A percentile compares a stretch with the other conserved stretches of the same genome.
Evolutionary conservation across 2,888 invertebrate genomes (phyloP).

Genomic region (Xestoiulus laeticollis): DNA sequence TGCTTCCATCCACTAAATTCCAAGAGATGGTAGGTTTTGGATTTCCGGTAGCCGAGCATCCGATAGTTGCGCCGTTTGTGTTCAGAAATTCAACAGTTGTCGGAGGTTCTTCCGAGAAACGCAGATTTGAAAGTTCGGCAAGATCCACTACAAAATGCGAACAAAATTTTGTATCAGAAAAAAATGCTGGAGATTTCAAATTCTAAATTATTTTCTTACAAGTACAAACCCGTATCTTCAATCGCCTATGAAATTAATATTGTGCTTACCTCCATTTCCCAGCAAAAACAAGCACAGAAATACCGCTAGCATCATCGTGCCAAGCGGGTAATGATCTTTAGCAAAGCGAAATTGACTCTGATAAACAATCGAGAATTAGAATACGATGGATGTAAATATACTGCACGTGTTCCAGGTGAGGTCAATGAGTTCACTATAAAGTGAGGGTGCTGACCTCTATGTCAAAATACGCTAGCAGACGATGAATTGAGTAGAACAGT

Average conservation of each 20-base stretch:
- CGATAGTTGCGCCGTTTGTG: slow-evolving; percentile 44
- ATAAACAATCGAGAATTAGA: neutral
- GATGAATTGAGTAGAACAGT: neutral
- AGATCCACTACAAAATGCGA: neutral
- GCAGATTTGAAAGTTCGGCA: slow-evolving; percentile 4
- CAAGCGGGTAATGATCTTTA: neutral
- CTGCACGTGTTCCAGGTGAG: too few species aligned
- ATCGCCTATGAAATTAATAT: too few species aligned
- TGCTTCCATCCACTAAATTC: slow-evolving; percentile 50
- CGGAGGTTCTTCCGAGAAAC: slow-evolving; percentile 50
- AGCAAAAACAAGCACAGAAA: too few species aligned
- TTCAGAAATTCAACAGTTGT: slow-evolving; percentile 49
- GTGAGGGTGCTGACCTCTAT: neutral
- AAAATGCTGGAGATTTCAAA: too few species aligned
- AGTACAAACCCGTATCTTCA: too few species aligned
- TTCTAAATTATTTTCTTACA: too few species aligned
- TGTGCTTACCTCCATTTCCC: too few species aligned
- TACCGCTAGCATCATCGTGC: neutral
- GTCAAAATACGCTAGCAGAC: neutral
- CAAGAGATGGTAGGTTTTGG: slow-evolving; percentile 33
- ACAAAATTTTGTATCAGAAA: neutral
- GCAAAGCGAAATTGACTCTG: neutral
- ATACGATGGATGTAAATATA: too few species aligned
- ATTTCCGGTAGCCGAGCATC: slow-evolving; percentile 46
- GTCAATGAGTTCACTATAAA: neutral